These are phyloP conservation scores for Spilogale gracilis DNA, from an alignment of 2,113 vertebrate genomes.

Conservation along the genomic window DNA sequence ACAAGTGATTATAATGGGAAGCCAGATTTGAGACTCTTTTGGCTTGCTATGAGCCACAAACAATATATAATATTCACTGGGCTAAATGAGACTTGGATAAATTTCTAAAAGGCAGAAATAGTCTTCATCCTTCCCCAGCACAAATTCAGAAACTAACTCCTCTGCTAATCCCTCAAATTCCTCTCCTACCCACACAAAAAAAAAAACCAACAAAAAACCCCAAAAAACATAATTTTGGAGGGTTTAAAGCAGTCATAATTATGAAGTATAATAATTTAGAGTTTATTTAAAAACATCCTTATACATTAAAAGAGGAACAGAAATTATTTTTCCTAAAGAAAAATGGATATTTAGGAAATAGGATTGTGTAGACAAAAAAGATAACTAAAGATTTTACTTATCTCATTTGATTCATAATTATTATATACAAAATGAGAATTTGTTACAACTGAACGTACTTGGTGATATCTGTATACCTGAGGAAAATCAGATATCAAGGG, in stretches of 20 bases:
- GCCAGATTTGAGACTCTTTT: background rate
- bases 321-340: background rate
- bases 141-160: background rate
- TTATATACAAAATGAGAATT: background rate
- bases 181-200: background rate
- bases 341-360: background rate
- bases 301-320: background rate
- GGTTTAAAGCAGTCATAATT: background rate
- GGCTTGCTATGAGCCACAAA: background rate
- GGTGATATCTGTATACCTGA: background rate
- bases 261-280: background rate
- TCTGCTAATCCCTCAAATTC: background rate
- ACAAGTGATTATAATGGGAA: background rate
- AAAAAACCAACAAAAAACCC: background rate
- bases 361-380: background rate
- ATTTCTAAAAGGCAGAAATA: background rate
- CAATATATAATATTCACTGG: background rate
- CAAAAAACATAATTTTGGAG: background rate
- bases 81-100: background rate
- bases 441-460: background rate
- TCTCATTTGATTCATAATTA: background rate
- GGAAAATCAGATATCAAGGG: background rate
- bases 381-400: slow-evolving; percentile 30
- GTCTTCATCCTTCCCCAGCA: background rate
- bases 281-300: background rate